These are phyloP conservation scores for Drosophila ustulata DNA, from an alignment of 2,888 invertebrate species.

Conservation along the genomic window DNA sequence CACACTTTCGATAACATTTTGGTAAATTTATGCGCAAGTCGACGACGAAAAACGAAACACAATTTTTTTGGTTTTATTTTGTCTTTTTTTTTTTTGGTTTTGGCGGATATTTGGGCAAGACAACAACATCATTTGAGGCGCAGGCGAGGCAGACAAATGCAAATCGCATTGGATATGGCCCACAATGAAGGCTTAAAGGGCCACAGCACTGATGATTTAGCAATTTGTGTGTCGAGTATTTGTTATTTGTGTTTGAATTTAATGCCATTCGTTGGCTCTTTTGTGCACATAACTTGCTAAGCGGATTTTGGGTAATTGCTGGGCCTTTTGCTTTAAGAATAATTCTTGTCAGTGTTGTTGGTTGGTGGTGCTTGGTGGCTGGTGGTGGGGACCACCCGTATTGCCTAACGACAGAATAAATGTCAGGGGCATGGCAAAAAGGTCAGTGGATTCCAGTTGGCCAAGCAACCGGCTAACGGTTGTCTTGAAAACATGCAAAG, in stretches of 20 bases:
- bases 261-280: constrained; percentile 51
- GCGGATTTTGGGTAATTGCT: constrained; percentile 75
- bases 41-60: constrained; percentile 43
- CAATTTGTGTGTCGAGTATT: constrained; percentile 60
- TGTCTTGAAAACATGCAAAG: constrained; percentile 44
- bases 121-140: constrained; percentile 58
- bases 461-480: constrained; percentile 55
- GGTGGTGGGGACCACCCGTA: constrained; percentile 61
- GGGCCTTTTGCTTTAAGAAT: constrained; percentile 46
- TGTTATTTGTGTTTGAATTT: constrained; percentile 34
- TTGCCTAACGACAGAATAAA: constrained; percentile 71
- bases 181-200: constrained; percentile 53
- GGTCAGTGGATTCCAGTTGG: constrained; percentile 54
- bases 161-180: constrained; percentile 60
- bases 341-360: constrained; percentile 27
- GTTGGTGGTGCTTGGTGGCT: neutral
- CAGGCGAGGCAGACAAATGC: constrained; percentile 49
- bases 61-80: constrained; percentile 19
- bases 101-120: constrained; percentile 41
- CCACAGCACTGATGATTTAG: constrained; percentile 59
- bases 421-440: constrained; percentile 58
- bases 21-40: constrained; percentile 72
- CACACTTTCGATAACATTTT: constrained; percentile 75
- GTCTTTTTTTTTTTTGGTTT: constrained; percentile 1
- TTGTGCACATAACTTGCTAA: constrained; percentile 64